Conservation (phyloP, 35 echinoderm and acorn worm species). For the Ophiothrix spiculata region DNA sequence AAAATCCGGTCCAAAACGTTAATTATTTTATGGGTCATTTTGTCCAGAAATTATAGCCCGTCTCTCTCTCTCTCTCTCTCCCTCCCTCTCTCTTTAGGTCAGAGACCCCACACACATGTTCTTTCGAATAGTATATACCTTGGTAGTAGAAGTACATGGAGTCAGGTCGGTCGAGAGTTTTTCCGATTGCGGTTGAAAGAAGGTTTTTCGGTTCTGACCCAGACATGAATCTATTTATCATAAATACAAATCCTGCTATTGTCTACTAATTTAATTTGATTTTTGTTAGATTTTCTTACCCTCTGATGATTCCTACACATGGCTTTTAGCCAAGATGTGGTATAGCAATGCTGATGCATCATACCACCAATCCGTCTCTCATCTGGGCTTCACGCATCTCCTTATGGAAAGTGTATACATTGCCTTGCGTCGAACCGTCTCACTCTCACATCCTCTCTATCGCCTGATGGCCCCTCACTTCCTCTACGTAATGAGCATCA, state of each 20-base stretch:
- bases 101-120: too few species aligned
- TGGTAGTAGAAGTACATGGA: too few species aligned
- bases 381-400: conserved; percentile 74
- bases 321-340: conserved; percentile 66
- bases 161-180: too few species aligned
- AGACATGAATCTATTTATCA: too few species aligned
- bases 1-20: too few species aligned
- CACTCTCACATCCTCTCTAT: conserved; percentile 61
- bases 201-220: too few species aligned
- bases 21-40: too few species aligned
- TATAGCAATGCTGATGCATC: conserved; percentile 70
- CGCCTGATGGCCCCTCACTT: conserved; percentile 67
- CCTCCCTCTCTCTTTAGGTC: too few species aligned
- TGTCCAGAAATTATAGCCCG: too few species aligned
- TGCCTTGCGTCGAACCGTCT: conserved; percentile 32
- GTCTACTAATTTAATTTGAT: neutral
- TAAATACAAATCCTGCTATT: conserved; percentile 5
- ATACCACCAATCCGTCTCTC: conserved; percentile 54
- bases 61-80: too few species aligned
- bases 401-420: conserved; percentile 43
- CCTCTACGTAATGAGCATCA: conserved; percentile 62
- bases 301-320: conserved; percentile 51
- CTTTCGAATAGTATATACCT: too few species aligned
- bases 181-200: too few species aligned
- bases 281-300: conserved; percentile 54